These are phyloP conservation scores for Caretta caretta DNA, from an alignment of 2,113 vertebrate genomes.

Conservation along the genomic window DNA sequence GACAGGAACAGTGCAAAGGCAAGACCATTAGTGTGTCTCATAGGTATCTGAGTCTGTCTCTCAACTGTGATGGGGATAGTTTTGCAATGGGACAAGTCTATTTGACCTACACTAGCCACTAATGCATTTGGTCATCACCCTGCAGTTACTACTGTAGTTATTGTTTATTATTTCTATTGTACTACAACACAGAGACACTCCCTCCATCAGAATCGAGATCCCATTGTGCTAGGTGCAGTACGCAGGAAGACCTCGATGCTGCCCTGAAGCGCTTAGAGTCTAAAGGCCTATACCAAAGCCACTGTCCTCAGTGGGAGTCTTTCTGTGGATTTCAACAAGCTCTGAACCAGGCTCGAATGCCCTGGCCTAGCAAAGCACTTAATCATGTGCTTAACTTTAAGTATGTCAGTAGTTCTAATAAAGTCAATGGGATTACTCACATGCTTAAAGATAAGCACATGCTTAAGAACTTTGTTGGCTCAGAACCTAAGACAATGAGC, in stretches of 20 bases:
- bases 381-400: neutral
- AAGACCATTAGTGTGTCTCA: neutral
- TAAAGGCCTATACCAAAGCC: neutral
- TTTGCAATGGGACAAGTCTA: neutral
- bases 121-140: neutral
- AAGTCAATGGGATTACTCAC: neutral
- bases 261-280: neutral
- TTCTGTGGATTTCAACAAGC: neutral
- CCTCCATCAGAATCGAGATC: neutral
- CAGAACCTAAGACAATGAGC: neutral
- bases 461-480: neutral
- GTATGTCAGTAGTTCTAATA: neutral
- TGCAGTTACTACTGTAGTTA: neutral
- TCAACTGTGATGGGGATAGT: neutral
- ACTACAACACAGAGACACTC: neutral
- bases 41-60: neutral
- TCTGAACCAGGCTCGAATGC: neutral
- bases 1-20: neutral
- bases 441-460: neutral
- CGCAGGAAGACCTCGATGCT: neutral
- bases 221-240: neutral
- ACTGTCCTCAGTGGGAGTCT: neutral
- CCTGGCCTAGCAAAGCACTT: neutral
- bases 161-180: neutral
- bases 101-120: neutral